Evolutionary conservation across 2,113 vertebrate genomes (phyloP), one percentile per base, ranked within the genome.

Genomic region (Progne subis): DNA sequence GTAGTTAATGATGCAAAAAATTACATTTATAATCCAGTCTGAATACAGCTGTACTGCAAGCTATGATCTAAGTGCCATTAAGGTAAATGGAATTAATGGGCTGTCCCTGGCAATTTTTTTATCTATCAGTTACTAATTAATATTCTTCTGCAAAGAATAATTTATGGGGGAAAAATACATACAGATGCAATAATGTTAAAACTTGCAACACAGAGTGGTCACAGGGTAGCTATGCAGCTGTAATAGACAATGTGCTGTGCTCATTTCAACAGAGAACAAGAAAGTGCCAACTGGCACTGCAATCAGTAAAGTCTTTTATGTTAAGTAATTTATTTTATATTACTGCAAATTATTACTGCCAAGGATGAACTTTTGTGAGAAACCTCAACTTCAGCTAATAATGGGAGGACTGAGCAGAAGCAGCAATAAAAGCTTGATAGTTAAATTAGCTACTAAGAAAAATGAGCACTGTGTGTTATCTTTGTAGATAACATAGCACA

Each of bases 81-180:
- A 98, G 97, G 97, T 98, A 99, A 99, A 98, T 98, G 98, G 98
- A 98, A 99, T 99, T 99, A 99, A 99, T 99, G 98, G 98, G 94
- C 98, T 99, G 99, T 99, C 98, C 95, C 94, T 97, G 88, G 96
- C 96, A 99, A 99, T 99, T 98, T 98, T 98, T 97, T 96, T 97
- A 96, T 97, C 98, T 98, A 98, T 99, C 98, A 97, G 98, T 99
- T 98, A 98, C 98, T 98, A 98, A 99, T 98, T 99, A 99, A 99
- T 98, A 97, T 97, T 97, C 95, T 97, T 91, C 90, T 98, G 96
- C 97, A 97, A 97, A 98, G 97, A 98, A 97, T 92, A 98, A 95
- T 97, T 97, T 97, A 96, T 93, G 39, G 70, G 47, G 69, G 84
- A 93, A 97, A 96, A 95, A 96, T 82, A 82, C 57, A 84, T 85